Base-by-base conservation (phyloP, 2,888 invertebrate genomes). In the Autographa gamma region DNA sequence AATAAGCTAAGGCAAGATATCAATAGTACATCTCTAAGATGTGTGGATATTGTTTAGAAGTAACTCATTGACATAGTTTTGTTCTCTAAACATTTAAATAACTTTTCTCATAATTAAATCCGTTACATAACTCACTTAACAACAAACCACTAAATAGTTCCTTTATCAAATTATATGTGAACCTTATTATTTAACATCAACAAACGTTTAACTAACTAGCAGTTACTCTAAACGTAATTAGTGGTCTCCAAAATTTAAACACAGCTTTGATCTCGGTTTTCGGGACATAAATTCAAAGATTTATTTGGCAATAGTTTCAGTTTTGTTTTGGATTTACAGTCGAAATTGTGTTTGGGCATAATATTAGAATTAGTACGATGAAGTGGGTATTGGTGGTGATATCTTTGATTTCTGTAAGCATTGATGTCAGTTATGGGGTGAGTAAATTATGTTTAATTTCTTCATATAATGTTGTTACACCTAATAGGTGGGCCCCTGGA, bases 261-360 rank as follows among this genome's bases (percentile, higher is more conserved):
- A 76, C 52, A 76, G 41, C 73, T 72, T 76, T 70, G 56, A 48
- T 60, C 71, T 74, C 68, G 60, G 63, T 59, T 63, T 68, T 69
- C 60, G 58, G 34, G 66, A 67, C 62, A 84, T 85, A 85, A 83
- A 85, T 75, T 79, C 72, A 63, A 56, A 52, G 64, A 66, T 65
- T 60, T 63, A 63, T 63, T 58, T 0, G 60, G 32, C 19, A 58
- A 13, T 58, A 38, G 61, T 78, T 75, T 76, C 75, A 83, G 75
- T 83, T 68, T 56, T 56, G n/a, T 34, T 69, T 77, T 11, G 31
- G 66, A 59, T 63, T 48, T 62, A n/a, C 7, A 11, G 14, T 54
- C 4, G 61, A 25, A 59, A 63, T 69, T 68, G 82, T 79, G 73
- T 65, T 41, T 8, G 5, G 16, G 25, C 3, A 25, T 25, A 19